These are phyloP conservation scores for Leucosticte australis DNA, from an alignment of 2,113 vertebrate species.

Conservation along the genomic window DNA sequence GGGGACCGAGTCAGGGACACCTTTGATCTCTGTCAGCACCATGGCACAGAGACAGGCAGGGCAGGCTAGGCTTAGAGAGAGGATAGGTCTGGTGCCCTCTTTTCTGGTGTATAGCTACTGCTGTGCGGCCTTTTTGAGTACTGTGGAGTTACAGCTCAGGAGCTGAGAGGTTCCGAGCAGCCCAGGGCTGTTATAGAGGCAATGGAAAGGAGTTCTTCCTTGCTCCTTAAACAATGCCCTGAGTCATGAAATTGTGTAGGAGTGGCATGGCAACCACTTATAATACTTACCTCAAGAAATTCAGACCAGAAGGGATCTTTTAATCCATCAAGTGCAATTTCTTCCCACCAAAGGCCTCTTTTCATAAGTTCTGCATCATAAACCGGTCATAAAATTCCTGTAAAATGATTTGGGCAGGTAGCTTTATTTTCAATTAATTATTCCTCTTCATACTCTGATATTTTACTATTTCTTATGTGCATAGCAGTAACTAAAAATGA, in stretches of 20 bases:
- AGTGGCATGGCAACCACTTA: background rate
- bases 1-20: background rate
- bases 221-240: background rate
- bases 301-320: background rate
- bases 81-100: background rate
- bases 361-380: background rate
- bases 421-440: background rate
- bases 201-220: background rate
- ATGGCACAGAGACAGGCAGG: background rate
- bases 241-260: background rate
- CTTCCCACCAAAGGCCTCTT: background rate
- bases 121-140: background rate
- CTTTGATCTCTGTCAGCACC: rapidly evolving
- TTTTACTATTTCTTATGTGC: background rate
- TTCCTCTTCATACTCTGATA: background rate
- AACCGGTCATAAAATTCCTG: background rate
- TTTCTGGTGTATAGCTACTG: background rate
- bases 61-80: background rate
- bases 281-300: background rate
- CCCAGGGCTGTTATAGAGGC: background rate
- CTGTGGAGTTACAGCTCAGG: background rate
- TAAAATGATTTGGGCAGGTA: background rate
- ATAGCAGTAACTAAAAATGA: background rate
- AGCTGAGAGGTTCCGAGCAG: background rate
- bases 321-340: background rate